Evolutionary conservation across 2,797 vertebrate species (phyloP).

Genomic region (Alectoris magna): DNA sequence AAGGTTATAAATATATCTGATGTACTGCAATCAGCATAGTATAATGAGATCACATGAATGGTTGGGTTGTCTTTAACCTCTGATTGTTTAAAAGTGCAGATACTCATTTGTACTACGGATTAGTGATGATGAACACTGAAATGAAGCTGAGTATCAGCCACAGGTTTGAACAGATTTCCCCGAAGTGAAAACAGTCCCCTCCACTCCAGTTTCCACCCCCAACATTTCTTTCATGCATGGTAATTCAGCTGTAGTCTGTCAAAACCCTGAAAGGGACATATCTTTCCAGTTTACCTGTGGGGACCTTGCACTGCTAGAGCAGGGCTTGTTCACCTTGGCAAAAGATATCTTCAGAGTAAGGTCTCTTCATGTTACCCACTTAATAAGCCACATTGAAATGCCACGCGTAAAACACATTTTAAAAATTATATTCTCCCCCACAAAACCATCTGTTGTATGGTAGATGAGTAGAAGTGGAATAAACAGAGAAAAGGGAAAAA

Average conservation of each 20-base stretch:
- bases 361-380: slow-evolving; percentile 26
- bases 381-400: slow-evolving; percentile 18
- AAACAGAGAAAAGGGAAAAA: neutral
- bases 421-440: neutral
- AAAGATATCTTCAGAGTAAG: slow-evolving; percentile 29
- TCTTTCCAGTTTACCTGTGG: slow-evolving; percentile 67
- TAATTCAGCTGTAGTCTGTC: slow-evolving; percentile 71
- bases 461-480: accelerated
- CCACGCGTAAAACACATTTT: neutral
- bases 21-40: slow-evolving; percentile 71
- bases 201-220: neutral
- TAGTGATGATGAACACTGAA: slow-evolving; percentile 17
- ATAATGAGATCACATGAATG: slow-evolving; percentile 74
- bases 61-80: slow-evolving; percentile 74
- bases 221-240: neutral
- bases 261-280: slow-evolving; percentile 62
- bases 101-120: slow-evolving; percentile 53
- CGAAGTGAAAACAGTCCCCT: neutral
- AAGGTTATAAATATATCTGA: slow-evolving; percentile 73
- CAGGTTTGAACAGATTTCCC: slow-evolving; percentile 32
- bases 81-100: slow-evolving; percentile 77
- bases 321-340: slow-evolving; percentile 49
- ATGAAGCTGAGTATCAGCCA: slow-evolving; percentile 29
- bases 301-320: slow-evolving; percentile 56
- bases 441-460: neutral